Conservation (phyloP, 2,113 vertebrate genomes). For the Dendrocopos noguchii region DNA sequence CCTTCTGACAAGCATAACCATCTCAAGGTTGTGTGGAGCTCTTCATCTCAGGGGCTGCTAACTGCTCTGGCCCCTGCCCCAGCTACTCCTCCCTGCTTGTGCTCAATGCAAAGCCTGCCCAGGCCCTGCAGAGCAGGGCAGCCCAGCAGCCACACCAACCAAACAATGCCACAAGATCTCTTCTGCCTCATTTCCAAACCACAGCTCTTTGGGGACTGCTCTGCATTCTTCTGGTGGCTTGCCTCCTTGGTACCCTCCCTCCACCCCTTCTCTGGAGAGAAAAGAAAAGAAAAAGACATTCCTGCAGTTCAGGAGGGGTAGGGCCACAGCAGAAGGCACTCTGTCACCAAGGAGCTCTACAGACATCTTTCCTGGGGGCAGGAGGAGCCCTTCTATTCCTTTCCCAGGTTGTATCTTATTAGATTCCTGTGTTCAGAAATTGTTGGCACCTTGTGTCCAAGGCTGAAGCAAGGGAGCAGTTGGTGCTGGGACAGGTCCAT, state of each 20-base stretch:
- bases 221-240: slow-evolving; percentile 28
- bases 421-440: neutral
- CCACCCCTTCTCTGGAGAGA: neutral
- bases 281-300: neutral
- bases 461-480: neutral
- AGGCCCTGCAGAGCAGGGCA: neutral
- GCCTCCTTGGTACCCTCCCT: neutral
- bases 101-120: neutral
- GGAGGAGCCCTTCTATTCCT: neutral
- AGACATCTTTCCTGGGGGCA: neutral
- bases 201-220: neutral
- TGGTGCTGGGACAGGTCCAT: neutral
- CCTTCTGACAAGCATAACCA: neutral
- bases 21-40: neutral
- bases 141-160: neutral
- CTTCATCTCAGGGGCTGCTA: neutral
- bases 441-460: neutral
- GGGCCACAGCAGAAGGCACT: neutral
- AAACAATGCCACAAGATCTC: slow-evolving; percentile 14
- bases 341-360: neutral
- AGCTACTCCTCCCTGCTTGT: neutral
- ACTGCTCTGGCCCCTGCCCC: neutral
- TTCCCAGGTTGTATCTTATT: neutral
- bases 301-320: neutral
- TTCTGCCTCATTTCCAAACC: slow-evolving; percentile 19